Conservation (phyloP, 2,797 vertebrate species). For the Mormyrops attenuatus region DNA sequence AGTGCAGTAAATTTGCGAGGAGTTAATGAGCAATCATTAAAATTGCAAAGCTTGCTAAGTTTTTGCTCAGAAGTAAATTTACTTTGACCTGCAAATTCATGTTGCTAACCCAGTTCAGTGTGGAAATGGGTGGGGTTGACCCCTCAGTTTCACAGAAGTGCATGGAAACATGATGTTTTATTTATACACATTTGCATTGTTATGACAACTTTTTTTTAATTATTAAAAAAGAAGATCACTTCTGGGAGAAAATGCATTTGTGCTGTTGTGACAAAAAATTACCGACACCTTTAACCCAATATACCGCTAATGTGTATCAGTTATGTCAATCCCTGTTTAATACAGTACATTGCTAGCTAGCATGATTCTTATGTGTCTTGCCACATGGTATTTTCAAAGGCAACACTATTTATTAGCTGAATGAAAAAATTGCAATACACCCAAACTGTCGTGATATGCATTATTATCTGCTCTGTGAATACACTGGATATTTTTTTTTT, state of each 20-base stretch:
- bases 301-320: background rate
- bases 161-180: too few relatives aligned
- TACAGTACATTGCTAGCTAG: background rate
- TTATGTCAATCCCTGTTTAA: background rate
- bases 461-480: background rate
- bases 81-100: background rate
- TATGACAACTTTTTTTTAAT: background rate
- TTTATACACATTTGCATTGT: too few relatives aligned
- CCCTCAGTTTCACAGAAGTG: background rate
- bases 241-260: background rate
- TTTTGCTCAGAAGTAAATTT: background rate
- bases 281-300: background rate
- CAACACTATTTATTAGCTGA: background rate
- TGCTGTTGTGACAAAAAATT: background rate
- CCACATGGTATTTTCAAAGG: background rate
- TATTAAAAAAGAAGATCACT: too few relatives aligned
- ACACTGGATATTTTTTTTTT: background rate
- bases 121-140: background rate
- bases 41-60: background rate
- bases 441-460: background rate
- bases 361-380: background rate
- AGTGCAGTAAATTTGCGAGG: background rate
- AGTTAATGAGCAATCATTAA: background rate
- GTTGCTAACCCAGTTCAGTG: background rate
- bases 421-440: background rate